Percentiles rank a stretch among this genome's conserved stretches.
phyloP scores from a whole-genome alignment of 92 coral and sea anemone genomes.

The Palythoa heliodiscus region DNA sequence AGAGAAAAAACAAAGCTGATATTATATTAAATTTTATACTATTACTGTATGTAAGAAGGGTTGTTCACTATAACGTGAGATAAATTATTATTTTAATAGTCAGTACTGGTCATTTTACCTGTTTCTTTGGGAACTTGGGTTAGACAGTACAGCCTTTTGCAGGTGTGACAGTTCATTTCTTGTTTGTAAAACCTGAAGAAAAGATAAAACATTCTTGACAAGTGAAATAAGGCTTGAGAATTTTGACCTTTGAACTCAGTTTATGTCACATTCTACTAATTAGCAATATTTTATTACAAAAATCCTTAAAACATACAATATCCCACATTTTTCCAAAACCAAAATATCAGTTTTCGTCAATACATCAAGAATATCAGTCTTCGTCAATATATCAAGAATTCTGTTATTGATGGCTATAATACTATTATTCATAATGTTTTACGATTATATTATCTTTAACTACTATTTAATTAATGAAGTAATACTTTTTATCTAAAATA shows the following conservation, averaged over 20 bases:
- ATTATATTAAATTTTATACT: background rate
- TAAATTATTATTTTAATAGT: background rate
- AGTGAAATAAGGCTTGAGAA: too few species aligned
- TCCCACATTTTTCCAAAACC: too few species aligned
- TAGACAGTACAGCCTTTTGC: slow-evolving; percentile 71
- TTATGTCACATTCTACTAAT: background rate
- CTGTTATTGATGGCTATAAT: too few species aligned
- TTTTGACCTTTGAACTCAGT: too few species aligned
- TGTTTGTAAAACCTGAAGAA: slow-evolving; percentile 80
- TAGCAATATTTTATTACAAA: background rate
- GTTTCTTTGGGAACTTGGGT: slow-evolving; percentile 72
- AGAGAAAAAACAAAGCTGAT: too few species aligned
- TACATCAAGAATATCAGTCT: too few species aligned
- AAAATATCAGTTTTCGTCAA: too few species aligned
- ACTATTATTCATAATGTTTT: too few species aligned
- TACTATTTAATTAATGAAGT: too few species aligned
- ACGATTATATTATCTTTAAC: too few species aligned
- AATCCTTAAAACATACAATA: background rate
- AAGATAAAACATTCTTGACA: background rate
- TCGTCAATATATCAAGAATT: too few species aligned
- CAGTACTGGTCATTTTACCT: slow-evolving; percentile 48
- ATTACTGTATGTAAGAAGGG: background rate
- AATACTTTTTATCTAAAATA: too few species aligned
- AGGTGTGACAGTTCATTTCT: slow-evolving; percentile 77
- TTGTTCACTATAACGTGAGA: background rate